phyloP scores from a whole-genome alignment of 2,888 invertebrate genomes.

The Tachina lurida region DNA sequence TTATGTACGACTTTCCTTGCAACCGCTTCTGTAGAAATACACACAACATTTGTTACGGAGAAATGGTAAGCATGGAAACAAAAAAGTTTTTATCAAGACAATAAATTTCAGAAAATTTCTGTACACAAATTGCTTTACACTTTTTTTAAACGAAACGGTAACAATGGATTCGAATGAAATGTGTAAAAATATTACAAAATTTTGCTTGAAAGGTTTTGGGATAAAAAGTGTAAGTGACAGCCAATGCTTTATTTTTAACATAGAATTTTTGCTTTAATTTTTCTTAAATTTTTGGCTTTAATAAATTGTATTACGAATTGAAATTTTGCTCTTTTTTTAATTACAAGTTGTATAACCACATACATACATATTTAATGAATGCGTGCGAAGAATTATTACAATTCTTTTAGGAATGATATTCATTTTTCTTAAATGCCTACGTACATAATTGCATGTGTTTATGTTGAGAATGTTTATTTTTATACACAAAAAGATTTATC shows the following conservation, averaged over 20 bases:
- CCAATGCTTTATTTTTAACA: background rate
- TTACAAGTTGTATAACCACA: background rate
- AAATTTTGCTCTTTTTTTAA: conserved; percentile 1
- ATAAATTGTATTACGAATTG: background rate
- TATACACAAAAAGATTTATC: conserved; percentile 24
- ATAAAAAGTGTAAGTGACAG: conserved; percentile 1
- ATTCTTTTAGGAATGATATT: conserved; percentile 43
- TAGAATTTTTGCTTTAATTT: background rate
- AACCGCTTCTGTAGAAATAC: background rate
- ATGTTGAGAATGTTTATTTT: conserved; percentile 43
- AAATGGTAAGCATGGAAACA: background rate
- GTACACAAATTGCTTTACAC: conserved; percentile 31
- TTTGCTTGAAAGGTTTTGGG: background rate
- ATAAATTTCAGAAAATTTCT: conserved; percentile 51
- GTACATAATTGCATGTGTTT: conserved; percentile 51
- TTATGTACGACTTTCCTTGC: background rate
- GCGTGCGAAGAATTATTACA: conserved; percentile 20
- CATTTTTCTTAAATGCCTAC: conserved; percentile 46
- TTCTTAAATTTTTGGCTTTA: background rate
- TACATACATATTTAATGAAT: background rate
- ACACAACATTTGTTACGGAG: background rate
- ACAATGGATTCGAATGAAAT: conserved; percentile 14
- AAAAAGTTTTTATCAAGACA: conserved; percentile 36
- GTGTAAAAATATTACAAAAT: conserved; percentile 1
- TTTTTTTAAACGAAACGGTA: conserved; percentile 22